Base-by-base conservation (phyloP, 2,888 invertebrate species). In the Cheilosia scutellata region DNA sequence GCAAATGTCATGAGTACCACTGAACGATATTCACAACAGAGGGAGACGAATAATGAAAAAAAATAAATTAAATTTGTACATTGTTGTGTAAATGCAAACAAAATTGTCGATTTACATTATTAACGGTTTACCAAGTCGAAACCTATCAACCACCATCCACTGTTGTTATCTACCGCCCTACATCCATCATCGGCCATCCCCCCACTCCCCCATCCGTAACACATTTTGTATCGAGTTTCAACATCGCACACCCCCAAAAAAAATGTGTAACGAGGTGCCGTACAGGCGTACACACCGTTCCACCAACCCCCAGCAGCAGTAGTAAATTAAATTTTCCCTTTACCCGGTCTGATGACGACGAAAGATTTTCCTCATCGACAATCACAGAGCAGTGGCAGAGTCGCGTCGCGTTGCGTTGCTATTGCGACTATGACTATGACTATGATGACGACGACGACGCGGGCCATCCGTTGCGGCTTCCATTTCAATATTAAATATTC, bases 61-160 rank as follows among this genome's bases (percentile, higher is more conserved):
- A 75, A 83, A 84, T 71, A 79, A 84, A 79, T 84, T 84, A 62
- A 84, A 84, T 84, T 84, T 79, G 79, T 79, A 84, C 84, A 84
- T 84, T 84, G 84, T 84, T 79, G 79, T 84, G 84, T 84, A 84
- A 84, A 84, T 79, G 75, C 84, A 79, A 83, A 83, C 79, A 83
- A 84, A 84, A 79, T 84, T 84, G 84, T 76, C 79, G 79, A 84
- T 84, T 84, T 84, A 84, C 79, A 79, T 84, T 84, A 84, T 79
- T 84, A 84, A 84, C 84, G 79, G 84, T 79, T 84, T 84, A 79
- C 79, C 84, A 84, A 84, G 79, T 76, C 84, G 84, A 79, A 84
- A 71, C 84, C 79, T 79, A 79, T 79, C 74, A 75, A 84, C 79
- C 83, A 65, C 82, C 82, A 77, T 6, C 44, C 49, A 72, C 49